Conservation (phyloP, 2,113 vertebrate genomes). For the Embiotoca jacksoni region DNA sequence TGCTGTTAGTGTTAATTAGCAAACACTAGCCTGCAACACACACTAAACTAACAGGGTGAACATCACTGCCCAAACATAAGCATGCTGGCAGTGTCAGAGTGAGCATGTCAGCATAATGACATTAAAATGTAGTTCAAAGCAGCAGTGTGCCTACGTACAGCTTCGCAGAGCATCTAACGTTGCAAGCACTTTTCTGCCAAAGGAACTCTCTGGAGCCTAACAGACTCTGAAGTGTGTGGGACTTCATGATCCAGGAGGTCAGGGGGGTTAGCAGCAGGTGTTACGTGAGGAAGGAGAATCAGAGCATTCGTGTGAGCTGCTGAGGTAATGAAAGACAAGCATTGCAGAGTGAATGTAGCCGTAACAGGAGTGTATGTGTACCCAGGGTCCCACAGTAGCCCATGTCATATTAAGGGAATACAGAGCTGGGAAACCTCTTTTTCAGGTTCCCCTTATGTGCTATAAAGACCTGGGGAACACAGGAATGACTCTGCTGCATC, state of each 20-base stretch:
- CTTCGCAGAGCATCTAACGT: background rate
- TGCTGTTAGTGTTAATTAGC: background rate
- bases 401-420: no score
- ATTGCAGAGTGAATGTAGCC: background rate
- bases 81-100: background rate
- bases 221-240: background rate
- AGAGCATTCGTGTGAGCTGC: background rate
- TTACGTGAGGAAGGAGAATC: background rate
- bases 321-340: conserved; percentile 9
- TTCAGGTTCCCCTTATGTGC: no score
- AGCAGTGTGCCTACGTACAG: background rate
- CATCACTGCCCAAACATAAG: background rate
- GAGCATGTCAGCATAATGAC: background rate
- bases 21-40: background rate
- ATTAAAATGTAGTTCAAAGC: background rate
- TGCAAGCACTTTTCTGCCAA: conserved; percentile 9
- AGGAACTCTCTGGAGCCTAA: conserved; percentile 2
- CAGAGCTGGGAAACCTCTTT: no score
- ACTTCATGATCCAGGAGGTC: background rate
- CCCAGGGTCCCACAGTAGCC: no score
- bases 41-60: background rate
- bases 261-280: conserved; percentile 3
- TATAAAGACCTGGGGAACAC: no score
- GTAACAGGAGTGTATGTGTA: background rate
- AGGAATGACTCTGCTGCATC: no score